These are phyloP conservation scores for Petrolisthes cinctipes DNA, from an alignment of 2,888 invertebrate genomes.

Conservation along the genomic window DNA sequence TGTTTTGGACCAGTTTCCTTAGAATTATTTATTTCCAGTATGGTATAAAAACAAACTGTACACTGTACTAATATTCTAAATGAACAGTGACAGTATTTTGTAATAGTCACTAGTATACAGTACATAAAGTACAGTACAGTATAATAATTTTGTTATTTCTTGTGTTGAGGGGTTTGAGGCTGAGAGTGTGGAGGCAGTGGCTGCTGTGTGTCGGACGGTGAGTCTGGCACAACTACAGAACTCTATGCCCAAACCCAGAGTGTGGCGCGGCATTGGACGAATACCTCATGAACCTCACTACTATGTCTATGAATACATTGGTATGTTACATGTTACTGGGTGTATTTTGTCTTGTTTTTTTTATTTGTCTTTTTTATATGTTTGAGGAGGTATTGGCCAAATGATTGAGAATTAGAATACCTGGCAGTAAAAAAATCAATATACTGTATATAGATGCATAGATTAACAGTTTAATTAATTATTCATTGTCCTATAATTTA, in stretches of 20 bases:
- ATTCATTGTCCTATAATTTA: too few relatives aligned
- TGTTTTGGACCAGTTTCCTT: too few relatives aligned
- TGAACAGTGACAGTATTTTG: too few relatives aligned
- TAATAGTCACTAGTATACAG: too few relatives aligned
- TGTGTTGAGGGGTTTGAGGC: slow-evolving; percentile 46
- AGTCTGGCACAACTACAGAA: slow-evolving; percentile 85
- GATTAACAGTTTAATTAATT: too few relatives aligned
- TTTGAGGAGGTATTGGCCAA: not conserved
- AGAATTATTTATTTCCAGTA: too few relatives aligned
- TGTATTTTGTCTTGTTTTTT: not conserved
- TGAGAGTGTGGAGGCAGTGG: slow-evolving; percentile 74
- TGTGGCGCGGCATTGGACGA: slow-evolving; percentile 75
- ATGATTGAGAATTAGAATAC: not conserved
- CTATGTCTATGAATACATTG: slow-evolving; percentile 82
- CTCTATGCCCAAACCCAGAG: slow-evolving; percentile 78
- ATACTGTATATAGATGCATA: too few relatives aligned
- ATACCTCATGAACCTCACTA: slow-evolving; percentile 72
- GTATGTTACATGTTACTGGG: slow-evolving; percentile 70
- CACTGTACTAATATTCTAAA: too few relatives aligned
- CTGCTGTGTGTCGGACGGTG: slow-evolving; percentile 81
- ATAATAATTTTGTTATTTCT: too few relatives aligned
- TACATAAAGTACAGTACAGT: too few relatives aligned
- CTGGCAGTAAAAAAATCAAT: too few relatives aligned
- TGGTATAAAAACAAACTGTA: too few relatives aligned
- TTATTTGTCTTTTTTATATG: not conserved